Conservation (phyloP, 2,888 invertebrate genomes). For the Strigamia transsilvanica region DNA sequence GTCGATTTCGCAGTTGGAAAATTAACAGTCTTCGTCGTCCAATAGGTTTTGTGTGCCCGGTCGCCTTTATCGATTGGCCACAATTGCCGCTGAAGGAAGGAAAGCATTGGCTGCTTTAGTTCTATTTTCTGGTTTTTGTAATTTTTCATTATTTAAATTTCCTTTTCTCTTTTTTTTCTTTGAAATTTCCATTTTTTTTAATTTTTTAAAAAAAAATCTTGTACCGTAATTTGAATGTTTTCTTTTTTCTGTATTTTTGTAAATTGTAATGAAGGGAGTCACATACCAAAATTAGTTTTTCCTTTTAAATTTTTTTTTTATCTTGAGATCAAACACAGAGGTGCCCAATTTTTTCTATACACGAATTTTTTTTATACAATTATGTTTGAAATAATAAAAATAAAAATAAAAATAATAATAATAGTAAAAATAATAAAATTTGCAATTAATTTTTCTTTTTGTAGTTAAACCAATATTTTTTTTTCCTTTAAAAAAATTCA, state of each 20-base stretch:
- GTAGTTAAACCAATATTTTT: background rate
- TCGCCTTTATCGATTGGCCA: conserved; percentile 45
- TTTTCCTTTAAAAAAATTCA: background rate
- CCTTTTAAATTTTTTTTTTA: conserved; percentile 35
- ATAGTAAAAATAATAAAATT: background rate
- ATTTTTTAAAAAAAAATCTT: no score
- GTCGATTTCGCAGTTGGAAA: conserved; percentile 29
- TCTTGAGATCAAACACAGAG: conserved; percentile 50
- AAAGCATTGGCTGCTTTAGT: conserved; percentile 9
- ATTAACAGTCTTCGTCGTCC: conserved; percentile 35
- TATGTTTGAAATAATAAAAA: background rate
- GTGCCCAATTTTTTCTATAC: conserved; percentile 41
- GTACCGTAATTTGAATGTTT: background rate
- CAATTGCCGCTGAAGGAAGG: conserved; percentile 2
- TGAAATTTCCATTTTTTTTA: background rate
- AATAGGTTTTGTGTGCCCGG: conserved; percentile 42
- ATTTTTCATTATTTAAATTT: background rate
- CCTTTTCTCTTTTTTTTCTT: no score
- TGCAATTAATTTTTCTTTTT: background rate
- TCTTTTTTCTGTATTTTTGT: background rate
- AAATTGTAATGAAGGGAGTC: conserved; percentile 1
- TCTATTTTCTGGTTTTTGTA: background rate
- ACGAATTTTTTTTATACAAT: conserved; percentile 46
- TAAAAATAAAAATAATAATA: conserved; percentile 28
- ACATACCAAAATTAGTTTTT: conserved; percentile 10